Conservation (phyloP, 1,140 invertebrate species). For the Solenopsis fugax region DNA sequence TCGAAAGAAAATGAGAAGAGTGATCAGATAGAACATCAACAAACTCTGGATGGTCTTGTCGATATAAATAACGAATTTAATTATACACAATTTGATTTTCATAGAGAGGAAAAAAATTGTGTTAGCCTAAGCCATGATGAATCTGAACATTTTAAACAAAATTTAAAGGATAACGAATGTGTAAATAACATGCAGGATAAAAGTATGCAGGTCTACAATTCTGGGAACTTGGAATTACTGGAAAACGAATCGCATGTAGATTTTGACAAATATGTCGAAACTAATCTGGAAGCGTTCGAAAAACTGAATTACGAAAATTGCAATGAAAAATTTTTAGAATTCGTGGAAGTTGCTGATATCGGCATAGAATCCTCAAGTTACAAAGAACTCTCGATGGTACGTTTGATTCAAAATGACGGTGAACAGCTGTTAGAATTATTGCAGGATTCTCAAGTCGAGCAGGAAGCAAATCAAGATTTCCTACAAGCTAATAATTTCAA, state of each 20-base stretch:
- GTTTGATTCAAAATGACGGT: constrained; percentile 75
- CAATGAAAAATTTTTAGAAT: constrained; percentile 76
- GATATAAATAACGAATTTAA: constrained; percentile 66
- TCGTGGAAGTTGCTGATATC: constrained; percentile 73
- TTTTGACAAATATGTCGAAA: constrained; percentile 73
- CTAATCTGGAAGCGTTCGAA: constrained; percentile 76
- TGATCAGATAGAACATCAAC: constrained; percentile 44
- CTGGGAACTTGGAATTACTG: constrained; percentile 71
- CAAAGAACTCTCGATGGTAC: constrained; percentile 69
- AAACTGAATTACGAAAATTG: constrained; percentile 74
- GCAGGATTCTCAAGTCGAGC: constrained; percentile 64
- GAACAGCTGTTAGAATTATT: constrained; percentile 81
- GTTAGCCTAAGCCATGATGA: constrained; percentile 10
- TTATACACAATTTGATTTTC: constrained; percentile 65
- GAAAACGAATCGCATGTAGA: constrained; percentile 70
- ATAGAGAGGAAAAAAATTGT: constrained; percentile 61
- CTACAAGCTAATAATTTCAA: constrained; percentile 31
- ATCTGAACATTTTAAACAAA: constrained; percentile 28
- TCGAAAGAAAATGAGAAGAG: constrained; percentile 14
- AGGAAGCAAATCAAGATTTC: constrained; percentile 43
- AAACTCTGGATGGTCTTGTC: constrained; percentile 38
- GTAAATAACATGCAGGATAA: constrained; percentile 61
- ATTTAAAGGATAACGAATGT: constrained; percentile 36
- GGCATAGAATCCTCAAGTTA: constrained; percentile 44
- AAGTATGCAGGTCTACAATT: constrained; percentile 65